phyloP scores from a whole-genome alignment of 2,113 vertebrate species.

The Pelusios castaneus region DNA sequence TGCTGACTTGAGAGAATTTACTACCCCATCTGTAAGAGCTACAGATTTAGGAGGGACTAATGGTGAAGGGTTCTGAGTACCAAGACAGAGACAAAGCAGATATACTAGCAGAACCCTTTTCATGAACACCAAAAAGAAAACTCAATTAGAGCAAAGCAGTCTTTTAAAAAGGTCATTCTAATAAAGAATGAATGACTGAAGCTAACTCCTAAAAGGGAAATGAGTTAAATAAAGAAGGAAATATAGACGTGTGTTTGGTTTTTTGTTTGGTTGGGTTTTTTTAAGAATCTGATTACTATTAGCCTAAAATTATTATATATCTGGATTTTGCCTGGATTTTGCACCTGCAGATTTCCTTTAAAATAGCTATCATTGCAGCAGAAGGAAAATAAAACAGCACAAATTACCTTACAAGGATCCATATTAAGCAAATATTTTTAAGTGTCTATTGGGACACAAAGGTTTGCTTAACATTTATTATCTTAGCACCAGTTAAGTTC shows the following conservation, averaged over 20 bases:
- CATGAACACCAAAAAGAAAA: neutral
- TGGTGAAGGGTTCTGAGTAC: neutral
- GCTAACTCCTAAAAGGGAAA: neutral
- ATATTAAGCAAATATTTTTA: neutral
- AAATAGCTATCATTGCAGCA: neutral
- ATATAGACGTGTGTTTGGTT: neutral
- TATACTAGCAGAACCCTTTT: neutral
- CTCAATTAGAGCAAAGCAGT: neutral
- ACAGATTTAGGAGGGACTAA: neutral
- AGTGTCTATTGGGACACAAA: neutral
- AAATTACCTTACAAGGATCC: neutral
- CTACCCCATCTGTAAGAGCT: slow-evolving; percentile 1
- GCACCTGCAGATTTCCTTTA: neutral
- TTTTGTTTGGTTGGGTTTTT: neutral
- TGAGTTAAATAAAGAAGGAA: neutral
- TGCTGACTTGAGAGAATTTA: neutral
- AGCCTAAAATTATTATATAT: neutral
- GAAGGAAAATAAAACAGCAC: neutral
- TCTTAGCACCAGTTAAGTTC: neutral
- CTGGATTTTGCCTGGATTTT: neutral
- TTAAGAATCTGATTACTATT: neutral
- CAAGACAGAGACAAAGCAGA: slow-evolving; percentile 17
- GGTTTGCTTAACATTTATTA: neutral
- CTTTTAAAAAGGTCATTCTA: neutral
- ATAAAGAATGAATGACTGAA: neutral